Conservation (phyloP, 2,113 vertebrate species). For the Rousettus leschenaultii region DNA sequence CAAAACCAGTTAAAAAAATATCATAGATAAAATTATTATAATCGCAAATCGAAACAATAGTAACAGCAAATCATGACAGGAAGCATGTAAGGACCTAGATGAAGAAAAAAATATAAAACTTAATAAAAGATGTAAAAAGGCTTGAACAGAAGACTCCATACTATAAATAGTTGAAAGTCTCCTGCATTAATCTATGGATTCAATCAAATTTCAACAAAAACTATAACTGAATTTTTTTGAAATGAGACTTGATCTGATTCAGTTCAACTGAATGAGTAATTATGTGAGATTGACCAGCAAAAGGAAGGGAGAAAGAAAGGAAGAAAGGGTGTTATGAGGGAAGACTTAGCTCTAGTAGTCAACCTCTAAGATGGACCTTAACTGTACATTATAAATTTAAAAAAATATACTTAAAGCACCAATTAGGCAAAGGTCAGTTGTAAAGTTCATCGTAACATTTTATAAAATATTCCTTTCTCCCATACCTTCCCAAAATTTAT, state of each 20-base stretch:
- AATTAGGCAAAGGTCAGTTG: slow-evolving; percentile 33
- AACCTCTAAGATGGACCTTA: background rate
- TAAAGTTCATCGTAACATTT: background rate
- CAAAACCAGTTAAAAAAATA: background rate
- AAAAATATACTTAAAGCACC: background rate
- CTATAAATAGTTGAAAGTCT: background rate
- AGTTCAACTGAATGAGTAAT: background rate
- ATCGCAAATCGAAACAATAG: background rate
- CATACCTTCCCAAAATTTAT: background rate
- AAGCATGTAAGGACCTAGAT: background rate
- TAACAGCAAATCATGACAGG: background rate
- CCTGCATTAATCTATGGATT: background rate
- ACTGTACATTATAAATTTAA: background rate
- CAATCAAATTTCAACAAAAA: background rate
- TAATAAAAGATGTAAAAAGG: background rate
- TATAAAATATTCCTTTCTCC: background rate
- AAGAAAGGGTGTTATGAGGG: background rate
- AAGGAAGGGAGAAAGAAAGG: background rate
- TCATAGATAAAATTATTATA: background rate
- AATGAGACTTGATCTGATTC: background rate
- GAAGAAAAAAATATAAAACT: background rate
- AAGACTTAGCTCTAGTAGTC: background rate
- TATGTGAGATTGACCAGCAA: background rate
- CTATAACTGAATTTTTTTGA: background rate
- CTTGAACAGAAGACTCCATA: background rate